Base-by-base conservation (phyloP, 2,888 invertebrate genomes). In the Dasysyrphus tricinctus region DNA sequence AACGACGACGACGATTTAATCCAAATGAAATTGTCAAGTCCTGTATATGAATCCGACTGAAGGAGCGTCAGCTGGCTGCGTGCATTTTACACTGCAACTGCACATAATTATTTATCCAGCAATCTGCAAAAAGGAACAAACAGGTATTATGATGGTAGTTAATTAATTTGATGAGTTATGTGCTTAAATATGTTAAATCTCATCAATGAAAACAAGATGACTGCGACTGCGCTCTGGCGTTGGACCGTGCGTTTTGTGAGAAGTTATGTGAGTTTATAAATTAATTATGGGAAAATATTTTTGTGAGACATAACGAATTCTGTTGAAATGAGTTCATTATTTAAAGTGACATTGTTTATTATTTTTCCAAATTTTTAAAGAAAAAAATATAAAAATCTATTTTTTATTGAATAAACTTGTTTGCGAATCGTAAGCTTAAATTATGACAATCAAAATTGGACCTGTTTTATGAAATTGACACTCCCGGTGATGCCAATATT, bases 91-190 rank as follows among this genome's bases (percentile, higher is more conserved):
- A 12, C 24, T 16, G 63, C 39, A 56, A 51, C 14, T 39, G 12
- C 19, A 82, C 49, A 29, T 19, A 59, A 37, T 44, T 19, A 57
- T 65, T 74, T 59, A 59, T 4, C 37, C 39, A 37, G 51, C 39
- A 39, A 69, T 69, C 54, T 54, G 51, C n/a, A 51, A 69, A 51
- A 34, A 37, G 42, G 14, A 73, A 49, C 12, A 69, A 76, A 81
- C 67, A 16, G 78, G 77, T 67, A 82, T 74, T 61, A 54, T 67
- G 49, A 69, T 63, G 44, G 51, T 74, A 24, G 74, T 82, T 78
- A 86, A 86, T 86, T 86, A 82, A 79, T 82, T 82, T 72, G 72
- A 86, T 79, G 74, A 86, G 86, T 82, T 86, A 86, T 82, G 69
- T 32, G 78, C 32, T 86, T 69, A 65, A 74, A 74, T 67, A 85